Evolutionary conservation across 2,113 vertebrate genomes (phyloP), one percentile per base, ranked within the genome.

Genomic region (Toxotes jaculatrix): DNA sequence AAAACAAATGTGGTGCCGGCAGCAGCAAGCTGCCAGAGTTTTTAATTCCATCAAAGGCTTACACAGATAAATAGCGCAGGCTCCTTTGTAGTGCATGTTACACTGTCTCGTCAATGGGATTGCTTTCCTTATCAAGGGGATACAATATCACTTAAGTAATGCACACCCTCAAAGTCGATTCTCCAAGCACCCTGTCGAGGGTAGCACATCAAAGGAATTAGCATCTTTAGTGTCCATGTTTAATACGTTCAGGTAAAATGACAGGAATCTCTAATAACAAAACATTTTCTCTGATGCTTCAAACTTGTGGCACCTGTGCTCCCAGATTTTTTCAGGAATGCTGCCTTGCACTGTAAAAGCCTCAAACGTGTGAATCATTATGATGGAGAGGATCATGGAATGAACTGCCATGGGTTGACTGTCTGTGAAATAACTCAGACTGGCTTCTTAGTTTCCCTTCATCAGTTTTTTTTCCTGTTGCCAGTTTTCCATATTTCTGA

Each of bases 31-130:
- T 82, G 87, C 82, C 85, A 82, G 73, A 90, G 73, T 89, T 89
- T 88, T 91, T 93, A 93, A 93, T 95, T 95, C 94, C 91, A 92
- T 94, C 92, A 93, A 93, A 95, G 90, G 89, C 90, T 94, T 85
- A 77, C 80, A 57, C 74, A 89, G 92, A 93, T 91, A 90, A 91
- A 92, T 87, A 84, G 86, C 13, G 43, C 78, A 71, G 74, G 65
- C 87, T 88, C 53, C 83, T 92, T 95, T 93, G 88, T 93, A 88
- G 87, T 91, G 82, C 77, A 60, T 69, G 85, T 87, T 89, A 79
- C 75, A 89, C 77, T 85, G 86, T 77, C 74, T 90, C 78, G 62
- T 93, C 87, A 92, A 88, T 83, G 69, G 91, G 85, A 88, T 90
- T 90, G 85, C 88, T 93, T 88, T 87, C 60, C 90, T 93, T 93